phyloP scores from a whole-genome alignment of 2,888 invertebrate genomes.

The Idaea straminata region DNA sequence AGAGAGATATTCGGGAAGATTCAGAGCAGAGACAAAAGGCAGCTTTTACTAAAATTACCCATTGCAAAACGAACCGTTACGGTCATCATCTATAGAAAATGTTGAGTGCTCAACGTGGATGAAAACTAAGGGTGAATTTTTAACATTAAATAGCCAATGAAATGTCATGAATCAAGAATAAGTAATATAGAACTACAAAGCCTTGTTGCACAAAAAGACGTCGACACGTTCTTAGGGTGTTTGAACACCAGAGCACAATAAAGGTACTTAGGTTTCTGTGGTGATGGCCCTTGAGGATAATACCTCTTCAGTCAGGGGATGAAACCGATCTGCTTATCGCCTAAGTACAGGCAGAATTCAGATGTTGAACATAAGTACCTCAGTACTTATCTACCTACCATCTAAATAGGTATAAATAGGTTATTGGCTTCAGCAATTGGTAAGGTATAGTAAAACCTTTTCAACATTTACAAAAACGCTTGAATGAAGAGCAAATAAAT shows the following conservation, averaged over 20 bases:
- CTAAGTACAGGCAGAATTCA: conserved; percentile 25
- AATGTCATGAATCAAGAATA: neutral
- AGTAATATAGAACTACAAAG: neutral
- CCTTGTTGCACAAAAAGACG: conserved; percentile 31
- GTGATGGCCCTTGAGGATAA: conserved; percentile 47
- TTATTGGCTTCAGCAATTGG: neutral
- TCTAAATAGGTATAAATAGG: neutral
- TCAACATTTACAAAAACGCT: too few relatives aligned
- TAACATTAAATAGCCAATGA: neutral
- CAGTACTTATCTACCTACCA: neutral
- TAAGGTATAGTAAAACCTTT: too few relatives aligned
- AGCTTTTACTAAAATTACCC: conserved; percentile 65
- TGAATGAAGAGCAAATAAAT: too few relatives aligned
- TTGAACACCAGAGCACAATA: conserved; percentile 44
- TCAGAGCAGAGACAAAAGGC: conserved; percentile 56
- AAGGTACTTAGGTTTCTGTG: conserved; percentile 46
- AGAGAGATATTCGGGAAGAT: conserved; percentile 53
- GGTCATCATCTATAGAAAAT: conserved; percentile 7
- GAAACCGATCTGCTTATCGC: conserved; percentile 52
- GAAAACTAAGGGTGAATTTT: neutral
- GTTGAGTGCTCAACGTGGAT: neutral
- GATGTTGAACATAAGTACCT: neutral
- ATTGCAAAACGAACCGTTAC: conserved; percentile 36
- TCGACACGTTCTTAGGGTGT: conserved; percentile 27
- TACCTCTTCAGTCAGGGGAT: conserved; percentile 59